Evolutionary conservation across 2,888 invertebrate species (phyloP), one percentile per base, ranked within the genome.

Genomic region (Lobophora halterata): DNA sequence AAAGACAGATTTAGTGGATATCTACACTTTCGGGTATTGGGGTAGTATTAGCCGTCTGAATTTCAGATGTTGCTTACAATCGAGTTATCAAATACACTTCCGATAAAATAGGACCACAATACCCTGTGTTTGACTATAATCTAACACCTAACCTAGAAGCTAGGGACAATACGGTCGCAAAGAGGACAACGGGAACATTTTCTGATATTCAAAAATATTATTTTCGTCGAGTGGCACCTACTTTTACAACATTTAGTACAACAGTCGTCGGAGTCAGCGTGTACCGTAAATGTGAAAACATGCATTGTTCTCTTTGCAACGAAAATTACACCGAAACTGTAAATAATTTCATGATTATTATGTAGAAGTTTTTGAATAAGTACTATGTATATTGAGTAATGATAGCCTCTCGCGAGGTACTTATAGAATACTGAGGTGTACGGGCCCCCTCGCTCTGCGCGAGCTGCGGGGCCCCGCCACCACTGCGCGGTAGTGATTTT

Each of bases 71-170:
- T 64, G 67, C 74, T 73, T 78, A 78, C 76, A 67, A 73, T 74
- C 79, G 71, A 77, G 67, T 70, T 76, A 79, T 70, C 65, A 60
- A 27, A 65, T 67, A 76, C 81, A 71, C 79, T 64, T 79, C 75
- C 79, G 68, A 60, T 79, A 83, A 85, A 83, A 86, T 85, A 86
- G 82, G 82, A 86, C 86, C 86, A 76, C 86, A 86, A 87, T 86
- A 87, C 86, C 86, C 86, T 87, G 86, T 83, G 85, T 72, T 83
- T 71, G 71, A 79, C 61, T 75, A 75, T 82, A 77, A 75, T 70
- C 85, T 86, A 86, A 77, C 67, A 79, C 74, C 79, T 86, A 85
- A 67, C 74, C 79, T 86, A 85, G 67, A 70, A 77, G 75, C 86
- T 86, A 86, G 80, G 80, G 85, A 83, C 81, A 81, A 69, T 75